These are phyloP conservation scores for Rhopilema esculentum DNA, from an alignment of 30 jellyfish, hydroid and myxozoan species.

Conservation along the genomic window DNA sequence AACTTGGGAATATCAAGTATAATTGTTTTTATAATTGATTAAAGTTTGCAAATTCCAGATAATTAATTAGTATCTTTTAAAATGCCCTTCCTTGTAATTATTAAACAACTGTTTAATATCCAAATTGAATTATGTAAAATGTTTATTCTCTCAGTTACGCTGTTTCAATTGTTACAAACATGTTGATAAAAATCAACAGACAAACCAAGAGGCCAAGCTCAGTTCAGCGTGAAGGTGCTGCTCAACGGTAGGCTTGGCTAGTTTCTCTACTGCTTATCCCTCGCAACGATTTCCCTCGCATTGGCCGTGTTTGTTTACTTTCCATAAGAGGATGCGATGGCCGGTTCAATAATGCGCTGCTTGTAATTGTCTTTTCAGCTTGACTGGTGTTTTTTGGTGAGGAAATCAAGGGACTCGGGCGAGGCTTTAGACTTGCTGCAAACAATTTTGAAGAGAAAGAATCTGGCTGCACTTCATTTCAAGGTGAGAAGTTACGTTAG, in stretches of 20 bases:
- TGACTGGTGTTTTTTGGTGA: neutral
- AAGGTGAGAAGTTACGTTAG: too few relatives aligned
- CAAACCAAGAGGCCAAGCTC: neutral
- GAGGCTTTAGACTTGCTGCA: neutral
- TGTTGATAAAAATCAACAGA: neutral
- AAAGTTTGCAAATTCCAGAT: too few relatives aligned
- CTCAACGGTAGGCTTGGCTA: neutral
- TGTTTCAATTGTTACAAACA: neutral
- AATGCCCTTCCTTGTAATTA: neutral
- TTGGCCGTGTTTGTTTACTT: neutral
- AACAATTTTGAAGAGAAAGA: neutral
- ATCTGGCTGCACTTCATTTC: too few relatives aligned
- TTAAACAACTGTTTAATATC: neutral
- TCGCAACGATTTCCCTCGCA: neutral
- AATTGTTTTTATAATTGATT: too few relatives aligned
- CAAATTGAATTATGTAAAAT: neutral
- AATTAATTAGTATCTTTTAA: too few relatives aligned
- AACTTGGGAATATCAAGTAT: too few relatives aligned
- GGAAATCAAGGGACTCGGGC: neutral
- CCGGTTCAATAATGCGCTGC: neutral
- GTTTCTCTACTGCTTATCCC: neutral
- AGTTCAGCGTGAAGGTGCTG: neutral
- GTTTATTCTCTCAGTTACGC: neutral
- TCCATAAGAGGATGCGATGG: neutral
- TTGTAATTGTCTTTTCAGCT: neutral